Evolutionary conservation across 2,888 invertebrate species (phyloP), one percentile per base, ranked within the genome.

Genomic region (Acrobasis repandana): DNA sequence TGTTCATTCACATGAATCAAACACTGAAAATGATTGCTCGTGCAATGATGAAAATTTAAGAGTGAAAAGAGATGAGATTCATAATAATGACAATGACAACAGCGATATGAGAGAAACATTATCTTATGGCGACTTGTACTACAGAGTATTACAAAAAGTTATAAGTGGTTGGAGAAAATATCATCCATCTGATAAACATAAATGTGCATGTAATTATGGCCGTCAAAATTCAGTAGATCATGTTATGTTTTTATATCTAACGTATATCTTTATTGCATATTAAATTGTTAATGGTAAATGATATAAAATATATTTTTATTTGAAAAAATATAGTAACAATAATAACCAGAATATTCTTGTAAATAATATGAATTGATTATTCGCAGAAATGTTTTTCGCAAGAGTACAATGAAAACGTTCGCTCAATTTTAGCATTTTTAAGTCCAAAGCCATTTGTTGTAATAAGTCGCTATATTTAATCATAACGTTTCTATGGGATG

Each of bases 71-170:
- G 65, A 74, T 20, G 54, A 64, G 63, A 58, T 49, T 56, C 3
- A 48, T 34, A 20, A 48, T 34, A 20, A 61, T 59, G 6, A 60
- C 54, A 61, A 64, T 9, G 16, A 61, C 52, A 36, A 54, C 38
- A 18, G 8, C n/a, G 18, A 54, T 34, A 14, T 18, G 10, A 54
- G 38, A 54, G 54, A 54, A 38, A 43, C 64, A 15, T 16, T 75
- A 49, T 74, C 76, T 5, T 79, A 79, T 61, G 74, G 77, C 2
- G 78, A 81, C 62, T 65, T 80, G 15, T 82, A 73, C 66, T 77
- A 79, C 63, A 67, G 73, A 49, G 69, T 80, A 33, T 63, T 81
- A 28, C 67, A 69, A 28, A 80, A 76, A 74, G 68, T 80, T 18
- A 69, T 73, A 57, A 59, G 67, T 34, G 67, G 57, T 9, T 72